phyloP scores from a whole-genome alignment of 2,113 vertebrate species.

The Coptodon rendalli region DNA sequence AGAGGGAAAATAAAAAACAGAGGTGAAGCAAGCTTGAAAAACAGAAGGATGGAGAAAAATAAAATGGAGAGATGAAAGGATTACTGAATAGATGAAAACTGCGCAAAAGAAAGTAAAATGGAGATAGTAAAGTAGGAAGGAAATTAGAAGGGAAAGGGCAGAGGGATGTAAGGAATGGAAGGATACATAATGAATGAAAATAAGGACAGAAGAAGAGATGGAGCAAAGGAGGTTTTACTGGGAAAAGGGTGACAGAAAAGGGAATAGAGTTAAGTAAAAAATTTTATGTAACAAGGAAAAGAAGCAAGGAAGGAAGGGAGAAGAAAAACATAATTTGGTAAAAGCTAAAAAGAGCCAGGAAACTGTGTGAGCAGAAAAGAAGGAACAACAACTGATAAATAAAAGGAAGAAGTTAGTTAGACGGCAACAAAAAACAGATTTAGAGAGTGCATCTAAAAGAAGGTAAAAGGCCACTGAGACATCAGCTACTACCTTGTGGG shows the following conservation, averaged over 20 bases:
- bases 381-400: background rate
- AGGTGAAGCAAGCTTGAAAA: background rate
- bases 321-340: background rate
- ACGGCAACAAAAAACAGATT: rapidly evolving
- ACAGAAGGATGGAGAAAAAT: background rate
- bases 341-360: background rate
- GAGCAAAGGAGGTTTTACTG: background rate
- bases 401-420: background rate
- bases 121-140: background rate
- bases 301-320: background rate
- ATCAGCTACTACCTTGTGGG: background rate
- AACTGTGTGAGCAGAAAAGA: background rate
- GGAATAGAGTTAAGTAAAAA: background rate
- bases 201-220: background rate
- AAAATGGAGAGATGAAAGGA: background rate
- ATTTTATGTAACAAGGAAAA: background rate
- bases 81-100: background rate
- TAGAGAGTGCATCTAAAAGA: background rate
- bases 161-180: background rate
- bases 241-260: background rate
- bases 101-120: background rate
- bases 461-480: background rate
- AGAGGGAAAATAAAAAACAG: background rate
- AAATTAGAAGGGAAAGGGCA: background rate
- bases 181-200: rapidly evolving